phyloP scores from a whole-genome alignment of 92 coral and sea anemone genomes.

The Epizoanthus rinbou region DNA sequence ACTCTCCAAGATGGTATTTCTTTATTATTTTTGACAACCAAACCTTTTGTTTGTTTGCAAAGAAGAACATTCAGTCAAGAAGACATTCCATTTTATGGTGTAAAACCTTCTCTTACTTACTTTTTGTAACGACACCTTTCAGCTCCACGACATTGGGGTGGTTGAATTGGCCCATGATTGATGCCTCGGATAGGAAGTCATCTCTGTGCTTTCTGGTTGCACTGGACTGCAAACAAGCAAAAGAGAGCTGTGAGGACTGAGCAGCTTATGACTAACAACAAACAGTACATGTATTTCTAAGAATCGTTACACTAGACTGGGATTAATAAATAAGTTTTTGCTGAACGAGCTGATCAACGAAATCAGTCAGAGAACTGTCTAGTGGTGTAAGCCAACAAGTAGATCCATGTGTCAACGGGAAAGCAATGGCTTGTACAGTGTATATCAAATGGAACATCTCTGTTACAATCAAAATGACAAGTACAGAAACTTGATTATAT shows the following conservation, averaged over 20 bases:
- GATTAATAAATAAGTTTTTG: too few relatives aligned
- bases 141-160: slow-evolving; percentile 84
- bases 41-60: too few relatives aligned
- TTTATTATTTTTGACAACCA: too few relatives aligned
- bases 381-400: background rate
- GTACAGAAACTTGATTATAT: too few relatives aligned
- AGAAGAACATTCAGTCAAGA: background rate
- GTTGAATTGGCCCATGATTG: slow-evolving; percentile 96
- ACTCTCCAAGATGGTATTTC: too few relatives aligned
- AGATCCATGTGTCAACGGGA: background rate
- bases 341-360: background rate
- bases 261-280: background rate
- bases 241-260: background rate
- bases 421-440: too few relatives aligned
- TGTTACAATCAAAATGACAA: too few relatives aligned
- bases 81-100: background rate
- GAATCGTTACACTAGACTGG: too few relatives aligned
- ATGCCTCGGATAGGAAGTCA: slow-evolving; percentile 94
- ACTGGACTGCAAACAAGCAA: slow-evolving; percentile 60
- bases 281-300: too few relatives aligned
- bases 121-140: slow-evolving; percentile 86
- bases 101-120: slow-evolving; percentile 50
- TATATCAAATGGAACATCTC: too few relatives aligned
- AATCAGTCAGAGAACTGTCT: background rate
- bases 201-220: slow-evolving; percentile 81